These are phyloP conservation scores for Panagrolaimus sp. DNA, from an alignment of 1,140 invertebrate genomes.

Conservation along the genomic window DNA sequence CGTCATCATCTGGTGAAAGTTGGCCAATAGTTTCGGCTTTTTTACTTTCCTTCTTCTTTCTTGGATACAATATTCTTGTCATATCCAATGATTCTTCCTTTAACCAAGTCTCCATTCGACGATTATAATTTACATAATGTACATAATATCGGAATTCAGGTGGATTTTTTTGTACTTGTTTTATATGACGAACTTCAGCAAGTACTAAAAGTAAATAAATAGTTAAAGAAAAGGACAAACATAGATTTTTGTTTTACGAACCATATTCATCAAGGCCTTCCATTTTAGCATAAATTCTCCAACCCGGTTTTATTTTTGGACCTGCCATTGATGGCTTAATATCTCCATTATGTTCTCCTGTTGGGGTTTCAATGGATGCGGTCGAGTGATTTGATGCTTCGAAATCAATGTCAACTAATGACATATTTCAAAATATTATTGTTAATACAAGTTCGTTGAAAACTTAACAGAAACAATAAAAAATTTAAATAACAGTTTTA, in stretches of 20 bases:
- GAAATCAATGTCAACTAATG: neutral
- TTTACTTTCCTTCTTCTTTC: conserved; percentile 19
- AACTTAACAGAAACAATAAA: no score
- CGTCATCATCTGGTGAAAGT: neutral
- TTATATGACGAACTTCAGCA: conserved; percentile 36
- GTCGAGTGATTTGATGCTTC: conserved; percentile 2
- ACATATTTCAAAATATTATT: neutral
- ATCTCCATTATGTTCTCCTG: neutral
- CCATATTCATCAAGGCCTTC: neutral
- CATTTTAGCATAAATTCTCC: conserved; percentile 2
- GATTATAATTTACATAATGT: conserved; percentile 48
- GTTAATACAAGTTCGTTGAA: neutral
- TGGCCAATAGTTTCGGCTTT: neutral
- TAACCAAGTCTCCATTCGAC: conserved; percentile 46
- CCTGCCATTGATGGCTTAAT: no score
- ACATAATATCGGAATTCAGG: conserved; percentile 37
- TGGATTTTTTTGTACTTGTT: conserved; percentile 19
- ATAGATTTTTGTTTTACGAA: neutral
- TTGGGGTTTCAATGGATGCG: neutral
- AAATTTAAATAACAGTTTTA: no score
- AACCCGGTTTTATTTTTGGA: conserved; percentile 2
- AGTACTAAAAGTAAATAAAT: conserved; percentile 28
- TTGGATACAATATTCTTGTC: conserved; percentile 32
- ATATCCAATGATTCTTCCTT: conserved; percentile 35
- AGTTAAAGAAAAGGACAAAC: neutral